Base-by-base conservation (phyloP, 2,113 vertebrate genomes). In the Nyctibius bracteatus region DNA sequence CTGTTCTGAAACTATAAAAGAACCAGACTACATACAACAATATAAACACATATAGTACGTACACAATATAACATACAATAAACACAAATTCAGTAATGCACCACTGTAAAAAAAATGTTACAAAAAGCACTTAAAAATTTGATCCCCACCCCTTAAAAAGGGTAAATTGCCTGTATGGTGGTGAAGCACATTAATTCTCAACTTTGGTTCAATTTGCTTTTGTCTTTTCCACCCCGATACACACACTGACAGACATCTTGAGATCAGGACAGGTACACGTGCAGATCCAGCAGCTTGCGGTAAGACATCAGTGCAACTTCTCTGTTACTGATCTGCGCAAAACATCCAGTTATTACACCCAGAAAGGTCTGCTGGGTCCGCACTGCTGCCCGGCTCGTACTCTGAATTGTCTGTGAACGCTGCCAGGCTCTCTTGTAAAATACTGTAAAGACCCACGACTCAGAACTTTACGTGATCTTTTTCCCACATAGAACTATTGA, bases 1-100 rank as follows among this genome's bases (percentile, higher is more conserved):
- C 65, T 51, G 43, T 81, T 88, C n/a, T 84, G 91, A 54, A 88
- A 28, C 81, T 92, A 84, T 67, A 92, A 96, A 96, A 97, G 72
- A 91, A 78, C 31, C 61, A 66, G 52, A 93, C 77, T 71, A 74
- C 71, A 75, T 65, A 87, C 65, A 90, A 44, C 54, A 49, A 54
- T 84, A 80, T 67, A 93, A 94, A 96, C 68, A 84, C 66, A 92
- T 37, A 57, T 80, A 58, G 62, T 33, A 87, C 81, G 58, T 33
- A 78, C n/a, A 43, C 58, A 62, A 63, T 46, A n/a, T 23, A 82
- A 81, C 79, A 62, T 72, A 94, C 72, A 67, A 57, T 55, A 66
- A 57, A 90, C 44, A 67, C 41, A 43, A 80, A 63, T 39, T 84
- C 61, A 62, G 65, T 37, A 88, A 90, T 44, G 84, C 68, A 68